Conservation (phyloP, 2,797 vertebrate genomes). For the Enteromius fasciolatus region DNA sequence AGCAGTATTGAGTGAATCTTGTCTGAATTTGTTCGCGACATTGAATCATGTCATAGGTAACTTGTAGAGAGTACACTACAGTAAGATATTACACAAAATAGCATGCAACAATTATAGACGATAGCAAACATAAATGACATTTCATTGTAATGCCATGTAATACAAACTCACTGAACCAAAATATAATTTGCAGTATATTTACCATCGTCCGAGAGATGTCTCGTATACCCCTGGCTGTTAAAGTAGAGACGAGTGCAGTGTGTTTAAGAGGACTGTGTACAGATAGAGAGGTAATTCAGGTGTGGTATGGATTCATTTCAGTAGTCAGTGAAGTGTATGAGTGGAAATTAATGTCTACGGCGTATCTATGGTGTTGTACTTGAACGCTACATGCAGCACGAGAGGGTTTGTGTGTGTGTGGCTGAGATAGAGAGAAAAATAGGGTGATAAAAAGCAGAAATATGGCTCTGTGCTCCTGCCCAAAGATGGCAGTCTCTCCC, state of each 20-base stretch:
- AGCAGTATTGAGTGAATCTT: not conserved
- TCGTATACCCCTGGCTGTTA: not conserved
- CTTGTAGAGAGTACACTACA: not conserved
- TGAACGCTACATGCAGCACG: not conserved
- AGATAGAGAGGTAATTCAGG: not conserved
- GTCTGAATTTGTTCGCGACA: not conserved
- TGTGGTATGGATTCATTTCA: conserved; percentile 26
- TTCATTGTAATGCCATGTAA: not conserved
- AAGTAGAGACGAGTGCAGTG: conserved; percentile 1
- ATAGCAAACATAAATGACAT: not conserved
- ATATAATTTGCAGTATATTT: not conserved
- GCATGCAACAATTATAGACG: not conserved
- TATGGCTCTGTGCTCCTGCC: conserved; percentile 63
- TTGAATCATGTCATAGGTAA: not conserved
- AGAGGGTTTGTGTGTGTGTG: conserved; percentile 26
- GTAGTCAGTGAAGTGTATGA: not conserved
- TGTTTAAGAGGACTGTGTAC: conserved; percentile 1
- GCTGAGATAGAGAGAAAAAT: conserved; percentile 20
- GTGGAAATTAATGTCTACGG: conserved; percentile 7
- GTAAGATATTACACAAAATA: not conserved
- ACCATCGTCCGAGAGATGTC: not conserved
- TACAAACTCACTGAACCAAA: not conserved
- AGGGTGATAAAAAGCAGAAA: conserved; percentile 22
- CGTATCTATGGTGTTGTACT: conserved; percentile 11
- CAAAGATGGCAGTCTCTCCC: conserved; percentile 81